Evolutionary conservation across 2,888 invertebrate species (phyloP).

Genomic region (Agrotis ipsilon): DNA sequence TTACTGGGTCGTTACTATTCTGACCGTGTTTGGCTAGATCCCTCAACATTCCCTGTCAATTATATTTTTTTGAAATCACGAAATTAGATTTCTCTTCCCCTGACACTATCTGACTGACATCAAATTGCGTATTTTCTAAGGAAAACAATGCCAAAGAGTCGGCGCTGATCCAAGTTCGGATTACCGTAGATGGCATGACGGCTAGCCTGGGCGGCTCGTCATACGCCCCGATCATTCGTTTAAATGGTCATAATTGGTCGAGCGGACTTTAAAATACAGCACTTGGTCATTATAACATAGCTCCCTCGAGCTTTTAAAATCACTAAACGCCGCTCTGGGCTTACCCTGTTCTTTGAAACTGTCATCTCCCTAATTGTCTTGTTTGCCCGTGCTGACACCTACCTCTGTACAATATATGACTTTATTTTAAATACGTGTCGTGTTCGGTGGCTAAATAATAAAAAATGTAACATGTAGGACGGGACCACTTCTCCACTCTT

Average conservation of each 20-base stretch:
- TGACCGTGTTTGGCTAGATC: neutral
- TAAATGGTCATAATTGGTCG: constrained; percentile 88
- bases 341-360: constrained; percentile 53
- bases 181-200: constrained; percentile 87
- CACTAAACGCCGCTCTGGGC: constrained; percentile 57
- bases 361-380: constrained; percentile 61
- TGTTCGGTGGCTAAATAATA: constrained; percentile 72
- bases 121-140: constrained; percentile 78
- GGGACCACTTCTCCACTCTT: constrained; percentile 57
- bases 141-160: constrained; percentile 83
- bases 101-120: constrained; percentile 69
- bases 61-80: constrained; percentile 50
- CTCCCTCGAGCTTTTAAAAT: constrained; percentile 67
- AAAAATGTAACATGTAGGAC: constrained; percentile 64
- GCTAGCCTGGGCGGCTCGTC: constrained; percentile 78
- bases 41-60: constrained; percentile 34
- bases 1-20: constrained; percentile 10
- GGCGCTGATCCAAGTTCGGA: constrained; percentile 83
- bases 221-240: constrained; percentile 82
- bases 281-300: constrained; percentile 82
- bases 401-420: constrained; percentile 64
- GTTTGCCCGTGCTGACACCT: constrained; percentile 62
- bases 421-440: constrained; percentile 65
- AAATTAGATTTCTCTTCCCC: constrained; percentile 54
- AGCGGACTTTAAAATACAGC: constrained; percentile 80